phyloP scores from a whole-genome alignment of 2,888 invertebrate species.

The Malthinus flaveolus region DNA sequence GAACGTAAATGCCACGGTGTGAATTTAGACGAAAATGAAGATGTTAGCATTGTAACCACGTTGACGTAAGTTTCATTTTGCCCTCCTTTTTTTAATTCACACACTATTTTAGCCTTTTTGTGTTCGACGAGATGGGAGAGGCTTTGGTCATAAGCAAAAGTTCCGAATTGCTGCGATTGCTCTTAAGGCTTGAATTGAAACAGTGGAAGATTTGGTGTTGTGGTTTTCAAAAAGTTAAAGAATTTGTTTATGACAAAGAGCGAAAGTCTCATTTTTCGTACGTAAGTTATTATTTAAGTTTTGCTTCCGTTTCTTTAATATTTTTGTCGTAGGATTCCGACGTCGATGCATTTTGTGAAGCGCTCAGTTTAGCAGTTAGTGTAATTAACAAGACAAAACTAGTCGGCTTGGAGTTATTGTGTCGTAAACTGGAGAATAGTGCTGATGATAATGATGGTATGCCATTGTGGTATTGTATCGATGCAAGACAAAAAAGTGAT shows the following conservation, averaged over 20 bases:
- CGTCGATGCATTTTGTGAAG: constrained; percentile 9
- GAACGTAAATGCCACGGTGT: constrained; percentile 3
- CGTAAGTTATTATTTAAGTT: not conserved
- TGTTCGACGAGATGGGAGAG: constrained; percentile 17
- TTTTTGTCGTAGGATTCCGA: constrained; percentile 4
- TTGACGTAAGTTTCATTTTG: constrained; percentile 12
- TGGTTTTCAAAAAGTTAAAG: constrained; percentile 12
- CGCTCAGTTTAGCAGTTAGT: constrained; percentile 6
- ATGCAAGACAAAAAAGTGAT: constrained; percentile 12
- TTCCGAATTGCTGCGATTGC: constrained; percentile 9
- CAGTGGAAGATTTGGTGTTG: constrained; percentile 20
- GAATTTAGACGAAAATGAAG: not conserved
- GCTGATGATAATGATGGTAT: constrained; percentile 17
- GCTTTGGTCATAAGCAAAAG: constrained; percentile 19
- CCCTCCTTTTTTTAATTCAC: not conserved
- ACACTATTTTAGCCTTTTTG: constrained; percentile 8
- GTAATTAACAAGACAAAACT: constrained; percentile 10
- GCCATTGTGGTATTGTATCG: constrained; percentile 22
- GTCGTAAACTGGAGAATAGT: constrained; percentile 16
- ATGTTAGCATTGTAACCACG: not conserved
- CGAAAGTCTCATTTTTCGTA: not conserved
- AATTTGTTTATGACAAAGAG: constrained; percentile 11
- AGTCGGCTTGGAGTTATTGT: constrained; percentile 16
- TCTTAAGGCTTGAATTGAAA: constrained; percentile 6
- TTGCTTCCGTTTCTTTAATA: not conserved